Evolutionary conservation across 2,113 vertebrate genomes (phyloP).

Genomic region (Pygoscelis antarcticus): DNA sequence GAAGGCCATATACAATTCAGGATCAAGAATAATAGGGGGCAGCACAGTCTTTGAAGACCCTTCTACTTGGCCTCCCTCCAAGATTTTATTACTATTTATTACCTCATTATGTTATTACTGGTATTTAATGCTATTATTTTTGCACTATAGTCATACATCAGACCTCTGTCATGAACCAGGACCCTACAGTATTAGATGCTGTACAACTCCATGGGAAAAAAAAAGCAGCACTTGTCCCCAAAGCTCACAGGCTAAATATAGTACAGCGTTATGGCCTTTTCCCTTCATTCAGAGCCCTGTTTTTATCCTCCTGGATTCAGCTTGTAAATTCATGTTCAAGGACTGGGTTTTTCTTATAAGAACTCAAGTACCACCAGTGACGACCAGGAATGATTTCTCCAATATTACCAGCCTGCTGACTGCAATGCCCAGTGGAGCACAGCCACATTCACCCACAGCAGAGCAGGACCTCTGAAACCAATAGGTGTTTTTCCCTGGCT

Average conservation of each 20-base stretch:
- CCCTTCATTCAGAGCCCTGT: not conserved
- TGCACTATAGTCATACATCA: not conserved
- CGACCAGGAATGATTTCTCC: not conserved
- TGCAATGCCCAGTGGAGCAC: not conserved
- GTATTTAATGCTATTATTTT: conserved; percentile 23
- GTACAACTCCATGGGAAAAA: not conserved
- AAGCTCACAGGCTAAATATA: not conserved
- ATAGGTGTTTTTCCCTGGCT: not conserved
- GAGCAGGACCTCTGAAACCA: not conserved
- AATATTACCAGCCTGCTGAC: not conserved
- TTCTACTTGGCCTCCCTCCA: not conserved
- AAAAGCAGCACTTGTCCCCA: not conserved
- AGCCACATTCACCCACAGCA: not conserved
- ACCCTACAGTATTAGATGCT: not conserved
- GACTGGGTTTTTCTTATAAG: not conserved
- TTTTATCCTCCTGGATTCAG: not conserved
- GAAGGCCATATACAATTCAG: not conserved
- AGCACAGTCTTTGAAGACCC: not conserved
- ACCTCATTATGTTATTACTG: not conserved
- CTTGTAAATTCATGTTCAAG: not conserved
- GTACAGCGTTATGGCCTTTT: not conserved
- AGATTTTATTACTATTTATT: conserved; percentile 10
- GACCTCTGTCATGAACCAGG: not conserved
- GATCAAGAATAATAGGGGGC: not conserved
- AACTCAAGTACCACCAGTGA: not conserved